Conservation (phyloP, 2,797 vertebrate genomes). For the Xerus rutilus region DNA sequence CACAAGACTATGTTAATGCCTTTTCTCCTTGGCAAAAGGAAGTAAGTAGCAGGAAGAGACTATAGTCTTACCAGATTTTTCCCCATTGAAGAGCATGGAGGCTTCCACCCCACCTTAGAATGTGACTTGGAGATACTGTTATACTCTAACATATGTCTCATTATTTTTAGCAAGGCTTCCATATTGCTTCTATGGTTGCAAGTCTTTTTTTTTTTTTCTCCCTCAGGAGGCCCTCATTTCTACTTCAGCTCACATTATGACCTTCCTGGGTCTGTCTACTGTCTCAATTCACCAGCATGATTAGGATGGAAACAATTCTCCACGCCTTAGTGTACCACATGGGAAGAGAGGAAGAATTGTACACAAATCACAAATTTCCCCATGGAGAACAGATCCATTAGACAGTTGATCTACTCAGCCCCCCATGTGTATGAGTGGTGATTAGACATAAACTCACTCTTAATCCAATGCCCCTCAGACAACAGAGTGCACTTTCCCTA, state of each 20-base stretch:
- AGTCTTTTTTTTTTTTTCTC: not conserved
- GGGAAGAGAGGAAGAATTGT: not conserved
- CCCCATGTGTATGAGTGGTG: rapidly evolving
- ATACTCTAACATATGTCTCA: not conserved
- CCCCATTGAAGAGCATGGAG: not conserved
- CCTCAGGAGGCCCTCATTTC: rapidly evolving
- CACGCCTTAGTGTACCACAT: not conserved
- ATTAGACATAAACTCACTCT: not conserved
- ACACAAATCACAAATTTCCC: not conserved
- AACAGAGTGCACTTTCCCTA: not conserved
- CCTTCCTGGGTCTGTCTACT: not conserved
- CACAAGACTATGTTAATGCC: not conserved
- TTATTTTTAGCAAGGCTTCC: not conserved
- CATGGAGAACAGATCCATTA: not conserved
- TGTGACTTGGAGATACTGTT: rapidly evolving
- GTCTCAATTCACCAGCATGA: not conserved
- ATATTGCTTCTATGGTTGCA: not conserved
- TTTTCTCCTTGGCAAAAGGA: not conserved
- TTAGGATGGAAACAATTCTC: not conserved
- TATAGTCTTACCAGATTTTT: not conserved
- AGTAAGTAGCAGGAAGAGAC: not conserved
- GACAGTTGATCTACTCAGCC: not conserved
- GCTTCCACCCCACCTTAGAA: not conserved
- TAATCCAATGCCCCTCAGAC: not conserved
- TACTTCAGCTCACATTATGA: not conserved